Evolutionary conservation across 2,113 vertebrate genomes (phyloP).

Genomic region (Urocolius indicus): DNA sequence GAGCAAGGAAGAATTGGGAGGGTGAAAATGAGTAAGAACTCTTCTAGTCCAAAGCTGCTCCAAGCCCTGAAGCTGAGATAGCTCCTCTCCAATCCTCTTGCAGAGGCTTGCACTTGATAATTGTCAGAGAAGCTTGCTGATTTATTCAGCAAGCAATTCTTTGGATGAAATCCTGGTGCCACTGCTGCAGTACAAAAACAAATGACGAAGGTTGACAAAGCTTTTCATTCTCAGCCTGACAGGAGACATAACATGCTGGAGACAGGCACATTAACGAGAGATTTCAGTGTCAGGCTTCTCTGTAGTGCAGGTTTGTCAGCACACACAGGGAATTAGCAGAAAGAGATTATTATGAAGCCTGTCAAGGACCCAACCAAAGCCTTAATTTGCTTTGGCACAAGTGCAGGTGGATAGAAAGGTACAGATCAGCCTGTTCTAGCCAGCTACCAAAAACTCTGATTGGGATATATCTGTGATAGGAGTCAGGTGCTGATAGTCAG

Average conservation of each 20-base stretch:
- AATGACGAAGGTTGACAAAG: background rate
- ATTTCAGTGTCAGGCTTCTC: background rate
- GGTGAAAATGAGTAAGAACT: background rate
- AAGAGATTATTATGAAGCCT: background rate
- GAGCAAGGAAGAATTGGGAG: background rate
- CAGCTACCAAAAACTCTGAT: background rate
- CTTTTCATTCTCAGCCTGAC: background rate
- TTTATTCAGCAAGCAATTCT: background rate
- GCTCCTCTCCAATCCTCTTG: background rate
- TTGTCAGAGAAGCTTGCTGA: background rate
- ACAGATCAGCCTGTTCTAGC: background rate
- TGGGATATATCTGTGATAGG: background rate
- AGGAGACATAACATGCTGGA: accelerated
- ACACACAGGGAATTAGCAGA: background rate
- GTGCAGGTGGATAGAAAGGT: background rate
- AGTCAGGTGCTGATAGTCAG: background rate
- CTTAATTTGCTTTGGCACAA: background rate
- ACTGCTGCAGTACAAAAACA: background rate
- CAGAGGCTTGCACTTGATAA: background rate
- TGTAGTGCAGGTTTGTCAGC: background rate
- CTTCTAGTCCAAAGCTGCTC: background rate
- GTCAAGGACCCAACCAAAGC: background rate
- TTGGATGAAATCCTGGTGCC: background rate
- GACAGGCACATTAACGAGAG: background rate
- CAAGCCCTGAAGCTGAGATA: background rate